Percentiles rank a stretch among this genome's conserved stretches.
Evolutionary conservation across 1,140 invertebrate genomes (phyloP).

Genomic region (Gonioctena quinquepunctata): DNA sequence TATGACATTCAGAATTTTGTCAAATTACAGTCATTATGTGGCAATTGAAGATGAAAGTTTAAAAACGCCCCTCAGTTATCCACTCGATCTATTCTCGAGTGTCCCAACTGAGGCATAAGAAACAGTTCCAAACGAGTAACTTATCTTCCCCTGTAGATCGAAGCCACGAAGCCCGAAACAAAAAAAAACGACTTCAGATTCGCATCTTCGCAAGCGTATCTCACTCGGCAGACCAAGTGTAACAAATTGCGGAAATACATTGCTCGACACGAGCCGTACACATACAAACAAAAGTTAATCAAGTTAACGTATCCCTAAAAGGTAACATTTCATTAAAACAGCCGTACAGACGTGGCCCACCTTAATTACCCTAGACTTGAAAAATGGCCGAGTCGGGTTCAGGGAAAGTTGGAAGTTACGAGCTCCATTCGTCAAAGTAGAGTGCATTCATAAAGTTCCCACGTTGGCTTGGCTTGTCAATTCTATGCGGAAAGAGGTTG

Average conservation of each 20-base stretch:
- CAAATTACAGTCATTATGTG: no score
- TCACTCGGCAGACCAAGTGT: neutral
- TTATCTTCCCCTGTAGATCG: neutral
- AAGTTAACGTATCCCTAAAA: slow-evolving; percentile 11
- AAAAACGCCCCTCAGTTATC: no score
- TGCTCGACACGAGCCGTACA: neutral
- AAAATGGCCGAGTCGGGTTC: neutral
- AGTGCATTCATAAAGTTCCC: neutral
- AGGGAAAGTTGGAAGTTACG: slow-evolving; percentile 4
- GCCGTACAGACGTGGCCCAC: neutral
- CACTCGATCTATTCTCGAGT: no score
- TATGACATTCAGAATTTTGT: no score
- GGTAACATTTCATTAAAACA: slow-evolving; percentile 5
- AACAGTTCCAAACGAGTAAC: no score
- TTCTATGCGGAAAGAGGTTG: neutral
- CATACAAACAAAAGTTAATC: slow-evolving; percentile 5
- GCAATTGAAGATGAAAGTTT: no score
- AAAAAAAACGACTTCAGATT: neutral
- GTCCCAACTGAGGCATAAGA: no score
- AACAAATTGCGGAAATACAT: neutral
- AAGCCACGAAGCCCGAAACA: neutral
- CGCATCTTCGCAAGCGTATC: neutral
- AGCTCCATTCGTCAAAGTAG: neutral
- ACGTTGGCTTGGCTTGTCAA: neutral
- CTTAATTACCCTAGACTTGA: neutral